Percentiles rank a stretch among this genome's conserved stretches.
phyloP scores from a whole-genome alignment of 2,888 invertebrate genomes.

The Drosophila dives region DNA sequence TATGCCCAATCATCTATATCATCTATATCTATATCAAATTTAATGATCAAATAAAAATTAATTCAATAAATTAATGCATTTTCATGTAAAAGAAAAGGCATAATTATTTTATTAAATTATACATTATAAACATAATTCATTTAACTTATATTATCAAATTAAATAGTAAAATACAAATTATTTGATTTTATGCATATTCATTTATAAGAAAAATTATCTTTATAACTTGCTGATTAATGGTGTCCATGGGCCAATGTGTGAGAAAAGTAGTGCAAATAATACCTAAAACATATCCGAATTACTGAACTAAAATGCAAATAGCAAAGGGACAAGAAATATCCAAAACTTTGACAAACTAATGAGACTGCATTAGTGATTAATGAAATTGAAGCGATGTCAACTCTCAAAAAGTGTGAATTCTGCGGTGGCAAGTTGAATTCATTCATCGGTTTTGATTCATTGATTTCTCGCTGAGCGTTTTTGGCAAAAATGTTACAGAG shows the following conservation, averaged over 20 bases:
- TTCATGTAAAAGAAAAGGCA: too few species aligned
- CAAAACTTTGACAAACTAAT: slow-evolving; percentile 32
- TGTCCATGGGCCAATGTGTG: background rate
- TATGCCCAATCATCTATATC: too few species aligned
- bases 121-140: too few species aligned
- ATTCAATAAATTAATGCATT: too few species aligned
- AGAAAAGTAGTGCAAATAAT: background rate
- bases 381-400: slow-evolving; percentile 27
- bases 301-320: slow-evolving; percentile 14
- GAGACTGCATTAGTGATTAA: slow-evolving; percentile 48
- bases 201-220: background rate
- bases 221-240: background rate
- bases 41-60: too few species aligned
- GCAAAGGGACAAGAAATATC: slow-evolving; percentile 9
- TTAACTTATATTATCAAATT: too few species aligned
- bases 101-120: too few species aligned
- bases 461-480: slow-evolving; percentile 24
- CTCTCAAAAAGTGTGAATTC: slow-evolving; percentile 45
- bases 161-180: background rate
- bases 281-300: background rate
- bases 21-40: too few species aligned
- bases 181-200: background rate
- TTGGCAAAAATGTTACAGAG: slow-evolving; percentile 31
- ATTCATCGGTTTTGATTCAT: slow-evolving; percentile 47
- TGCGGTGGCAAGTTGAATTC: slow-evolving; percentile 48